A percentile compares a stretch with the other conserved stretches of the same genome.
Conservation (phyloP, 2,888 invertebrate genomes). For the Agrypnus murinus region DNA sequence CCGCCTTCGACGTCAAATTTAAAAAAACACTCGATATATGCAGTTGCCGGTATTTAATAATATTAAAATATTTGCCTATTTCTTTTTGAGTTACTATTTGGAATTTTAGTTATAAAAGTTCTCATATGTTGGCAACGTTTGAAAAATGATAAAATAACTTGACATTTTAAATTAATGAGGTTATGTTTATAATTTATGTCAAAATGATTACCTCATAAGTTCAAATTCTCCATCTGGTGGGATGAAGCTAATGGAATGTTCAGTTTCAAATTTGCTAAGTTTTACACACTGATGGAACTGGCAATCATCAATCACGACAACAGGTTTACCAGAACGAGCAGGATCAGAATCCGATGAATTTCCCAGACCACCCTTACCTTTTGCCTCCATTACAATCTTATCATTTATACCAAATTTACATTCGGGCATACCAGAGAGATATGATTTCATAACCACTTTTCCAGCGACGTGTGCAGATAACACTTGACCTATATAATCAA, state of each 20-base stretch:
- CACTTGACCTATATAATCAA: slow-evolving; percentile 85
- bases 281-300: slow-evolving; percentile 99
- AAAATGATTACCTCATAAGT: slow-evolving; percentile 97
- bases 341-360: slow-evolving; percentile 81
- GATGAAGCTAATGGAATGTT: slow-evolving; percentile 99
- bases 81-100: too few species aligned
- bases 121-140: too few species aligned
- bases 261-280: slow-evolving; percentile 99
- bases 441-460: slow-evolving; percentile 99
- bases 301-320: slow-evolving; percentile 99
- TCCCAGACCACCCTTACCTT: slow-evolving; percentile 84
- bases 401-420: slow-evolving; percentile 99
- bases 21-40: too few species aligned
- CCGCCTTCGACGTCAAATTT: too few species aligned
- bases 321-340: slow-evolving; percentile 95
- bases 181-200: too few species aligned
- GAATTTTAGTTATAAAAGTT: too few species aligned
- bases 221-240: slow-evolving; percentile 99
- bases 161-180: too few species aligned
- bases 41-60: too few species aligned
- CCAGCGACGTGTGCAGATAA: slow-evolving; percentile 99
- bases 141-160: too few species aligned
- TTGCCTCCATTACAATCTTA: slow-evolving; percentile 98
- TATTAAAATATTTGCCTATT: too few species aligned
- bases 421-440: slow-evolving; percentile 99